A percentile compares a stretch with the other conserved stretches of the same genome.
These are phyloP conservation scores for Aegotheles bennettii DNA, from an alignment of 2,113 vertebrate genomes.

Conservation along the genomic window DNA sequence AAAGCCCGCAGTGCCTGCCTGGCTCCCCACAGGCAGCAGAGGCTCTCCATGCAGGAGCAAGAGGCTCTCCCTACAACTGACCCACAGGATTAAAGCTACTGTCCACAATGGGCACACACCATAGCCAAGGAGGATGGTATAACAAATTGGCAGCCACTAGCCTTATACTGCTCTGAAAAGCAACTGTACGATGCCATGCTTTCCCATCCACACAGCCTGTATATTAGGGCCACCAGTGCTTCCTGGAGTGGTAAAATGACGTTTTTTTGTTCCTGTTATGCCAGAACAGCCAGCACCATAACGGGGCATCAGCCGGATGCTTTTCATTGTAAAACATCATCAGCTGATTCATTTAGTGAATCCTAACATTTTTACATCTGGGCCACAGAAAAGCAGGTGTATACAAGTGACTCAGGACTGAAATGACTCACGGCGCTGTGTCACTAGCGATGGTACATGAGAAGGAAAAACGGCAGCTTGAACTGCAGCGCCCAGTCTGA, in stretches of 20 bases:
- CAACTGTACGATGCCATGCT: background rate
- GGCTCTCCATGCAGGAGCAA: background rate
- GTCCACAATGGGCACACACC: fast-evolving
- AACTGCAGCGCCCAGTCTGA: background rate
- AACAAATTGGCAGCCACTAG: background rate
- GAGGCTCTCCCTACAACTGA: background rate
- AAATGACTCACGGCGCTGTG: background rate
- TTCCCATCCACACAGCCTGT: background rate
- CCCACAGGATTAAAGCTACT: background rate
- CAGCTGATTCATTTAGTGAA: background rate
- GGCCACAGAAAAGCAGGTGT: background rate
- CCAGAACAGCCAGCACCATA: background rate
- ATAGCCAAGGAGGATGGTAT: background rate
- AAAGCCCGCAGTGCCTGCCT: background rate
- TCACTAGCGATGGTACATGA: background rate
- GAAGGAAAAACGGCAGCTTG: background rate
- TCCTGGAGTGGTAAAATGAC: background rate
- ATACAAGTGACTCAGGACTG: background rate
- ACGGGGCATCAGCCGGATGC: background rate
- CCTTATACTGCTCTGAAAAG: background rate
- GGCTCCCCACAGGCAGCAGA: fast-evolving
- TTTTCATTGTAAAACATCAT: background rate
- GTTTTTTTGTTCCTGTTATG: background rate
- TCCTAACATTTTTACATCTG: background rate
- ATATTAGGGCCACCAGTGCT: background rate